phyloP scores from a whole-genome alignment of 1,140 invertebrate species.

The Phortica variegata region DNA sequence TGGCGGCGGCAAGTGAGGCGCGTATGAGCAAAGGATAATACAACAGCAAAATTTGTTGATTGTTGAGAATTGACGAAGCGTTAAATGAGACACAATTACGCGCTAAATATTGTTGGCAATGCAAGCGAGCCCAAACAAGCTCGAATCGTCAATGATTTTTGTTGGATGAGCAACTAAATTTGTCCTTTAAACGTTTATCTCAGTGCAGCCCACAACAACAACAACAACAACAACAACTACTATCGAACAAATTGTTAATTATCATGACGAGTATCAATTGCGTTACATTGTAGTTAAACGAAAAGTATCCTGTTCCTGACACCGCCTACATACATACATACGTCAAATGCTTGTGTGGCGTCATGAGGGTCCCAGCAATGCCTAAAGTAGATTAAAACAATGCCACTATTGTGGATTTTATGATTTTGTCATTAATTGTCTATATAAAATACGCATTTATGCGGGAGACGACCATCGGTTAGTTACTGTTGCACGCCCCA shows the following conservation, averaged over 20 bases:
- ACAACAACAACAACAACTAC: no score
- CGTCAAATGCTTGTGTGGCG: not conserved
- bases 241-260: no score
- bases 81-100: no score
- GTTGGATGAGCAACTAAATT: not conserved
- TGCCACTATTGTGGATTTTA: no score
- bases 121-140: no score
- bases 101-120: no score
- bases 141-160: not conserved
- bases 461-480: not conserved
- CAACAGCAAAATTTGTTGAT: not conserved
- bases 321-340: not conserved
- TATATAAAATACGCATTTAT: not conserved
- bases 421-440: constrained; percentile 1
- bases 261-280: not conserved
- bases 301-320: not conserved
- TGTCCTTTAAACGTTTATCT: not conserved
- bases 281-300: not conserved
- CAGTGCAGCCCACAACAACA: not conserved
- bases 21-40: constrained; percentile 3
- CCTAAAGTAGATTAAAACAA: no score
- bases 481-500: not conserved
- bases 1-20: not conserved
- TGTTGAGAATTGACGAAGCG: no score
- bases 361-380: no score